A percentile compares a stretch with the other conserved stretches of the same genome.
These are phyloP conservation scores for Empis stercorea DNA, from an alignment of 2,888 invertebrate genomes.

Conservation along the genomic window DNA sequence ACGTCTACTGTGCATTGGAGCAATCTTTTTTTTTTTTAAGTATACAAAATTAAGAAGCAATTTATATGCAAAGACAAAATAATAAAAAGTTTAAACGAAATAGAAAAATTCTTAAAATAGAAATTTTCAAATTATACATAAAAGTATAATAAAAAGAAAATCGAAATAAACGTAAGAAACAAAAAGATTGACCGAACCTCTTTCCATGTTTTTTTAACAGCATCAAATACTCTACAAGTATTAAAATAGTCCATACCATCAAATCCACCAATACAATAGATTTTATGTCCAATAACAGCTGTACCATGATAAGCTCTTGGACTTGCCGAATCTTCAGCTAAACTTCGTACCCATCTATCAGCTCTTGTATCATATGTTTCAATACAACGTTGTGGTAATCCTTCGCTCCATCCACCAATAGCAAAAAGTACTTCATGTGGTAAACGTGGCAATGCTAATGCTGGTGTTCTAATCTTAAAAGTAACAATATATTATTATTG, in stretches of 20 bases:
- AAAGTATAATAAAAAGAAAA: not conserved
- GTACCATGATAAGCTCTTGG: conserved; percentile 91
- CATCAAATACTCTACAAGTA: conserved; percentile 77
- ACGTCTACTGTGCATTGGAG: conserved; percentile 80
- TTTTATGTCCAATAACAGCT: conserved; percentile 68
- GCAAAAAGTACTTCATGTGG: conserved; percentile 84
- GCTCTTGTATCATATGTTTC: conserved; percentile 84
- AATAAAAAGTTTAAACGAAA: not conserved
- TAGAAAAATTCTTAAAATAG: not conserved
- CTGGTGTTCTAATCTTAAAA: conserved; percentile 60
- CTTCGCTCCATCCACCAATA: conserved; percentile 64
- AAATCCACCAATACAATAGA: conserved; percentile 86
- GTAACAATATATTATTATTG: no score
- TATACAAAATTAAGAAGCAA: conserved; percentile 4
- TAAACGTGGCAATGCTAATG: conserved; percentile 68
- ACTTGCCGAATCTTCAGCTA: conserved; percentile 65
- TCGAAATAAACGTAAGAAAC: not conserved
- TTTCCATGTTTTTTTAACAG: conserved; percentile 69
- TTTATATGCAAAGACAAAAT: conserved; percentile 2
- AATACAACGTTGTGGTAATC: conserved; percentile 47
- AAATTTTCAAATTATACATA: not conserved
- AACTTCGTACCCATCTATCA: conserved; percentile 64
- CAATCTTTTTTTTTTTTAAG: conserved; percentile 37
- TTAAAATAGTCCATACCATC: conserved; percentile 73
- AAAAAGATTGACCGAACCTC: conserved; percentile 48